Conservation (phyloP, 2,888 invertebrate genomes). For the Alsophila aescularia region DNA sequence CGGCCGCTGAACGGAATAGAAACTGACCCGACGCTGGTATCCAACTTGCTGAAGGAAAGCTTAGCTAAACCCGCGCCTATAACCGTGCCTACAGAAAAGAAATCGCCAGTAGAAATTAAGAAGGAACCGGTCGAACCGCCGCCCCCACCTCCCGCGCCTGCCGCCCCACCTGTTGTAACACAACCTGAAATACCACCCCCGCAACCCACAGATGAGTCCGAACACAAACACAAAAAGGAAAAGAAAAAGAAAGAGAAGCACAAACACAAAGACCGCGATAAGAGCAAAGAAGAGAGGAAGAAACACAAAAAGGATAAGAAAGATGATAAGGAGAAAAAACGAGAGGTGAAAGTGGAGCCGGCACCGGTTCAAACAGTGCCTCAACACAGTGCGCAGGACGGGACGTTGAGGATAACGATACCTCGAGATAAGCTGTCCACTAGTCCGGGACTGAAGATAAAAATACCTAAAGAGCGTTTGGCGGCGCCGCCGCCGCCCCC, state of each 20-base stretch:
- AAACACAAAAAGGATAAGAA: slow-evolving; percentile 89
- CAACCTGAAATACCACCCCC: slow-evolving; percentile 37
- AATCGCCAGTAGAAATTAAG: slow-evolving; percentile 63
- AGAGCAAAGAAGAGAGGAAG: slow-evolving; percentile 88
- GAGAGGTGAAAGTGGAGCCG: slow-evolving; percentile 61
- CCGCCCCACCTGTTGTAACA: slow-evolving; percentile 36
- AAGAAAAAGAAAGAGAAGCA: slow-evolving; percentile 93
- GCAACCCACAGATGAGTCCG: slow-evolving; percentile 53
- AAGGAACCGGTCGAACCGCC: slow-evolving; percentile 58
- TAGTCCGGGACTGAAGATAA: slow-evolving; percentile 88
- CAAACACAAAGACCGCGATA: slow-evolving; percentile 91
- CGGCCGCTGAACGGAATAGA: slow-evolving; percentile 86
- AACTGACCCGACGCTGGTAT: slow-evolving; percentile 88
- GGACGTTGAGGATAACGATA: slow-evolving; percentile 71
- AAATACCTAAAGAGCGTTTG: slow-evolving; percentile 91
- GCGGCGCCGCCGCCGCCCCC: slow-evolving; percentile 81
- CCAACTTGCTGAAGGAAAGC: slow-evolving; percentile 88
- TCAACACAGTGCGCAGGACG: slow-evolving; percentile 53
- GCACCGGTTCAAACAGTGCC: slow-evolving; percentile 44
- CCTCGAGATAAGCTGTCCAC: slow-evolving; percentile 72
- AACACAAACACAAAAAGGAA: slow-evolving; percentile 82
- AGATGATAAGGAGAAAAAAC: slow-evolving; percentile 75
- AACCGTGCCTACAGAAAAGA: slow-evolving; percentile 69
- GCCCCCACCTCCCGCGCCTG: slow-evolving; percentile 39
- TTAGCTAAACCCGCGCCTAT: slow-evolving; percentile 79